Conservation (phyloP, 2,113 vertebrate genomes). For the Psittacula cyanocephala region DNA sequence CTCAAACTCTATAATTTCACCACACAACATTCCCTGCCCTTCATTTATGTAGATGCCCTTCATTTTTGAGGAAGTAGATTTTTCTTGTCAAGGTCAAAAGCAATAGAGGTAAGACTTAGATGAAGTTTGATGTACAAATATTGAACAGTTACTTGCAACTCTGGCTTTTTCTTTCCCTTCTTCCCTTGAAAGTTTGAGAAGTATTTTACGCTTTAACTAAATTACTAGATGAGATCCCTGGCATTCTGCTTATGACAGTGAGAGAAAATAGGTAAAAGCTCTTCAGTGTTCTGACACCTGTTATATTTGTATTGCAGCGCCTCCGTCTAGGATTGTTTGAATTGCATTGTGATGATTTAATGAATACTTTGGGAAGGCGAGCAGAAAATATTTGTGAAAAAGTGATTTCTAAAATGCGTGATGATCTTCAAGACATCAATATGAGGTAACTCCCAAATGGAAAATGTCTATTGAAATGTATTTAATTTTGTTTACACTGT, state of each 20-base stretch:
- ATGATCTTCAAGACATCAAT: conserved; percentile 79
- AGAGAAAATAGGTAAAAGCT: background rate
- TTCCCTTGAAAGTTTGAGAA: background rate
- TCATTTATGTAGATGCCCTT: background rate
- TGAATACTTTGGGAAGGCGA: conserved; percentile 76
- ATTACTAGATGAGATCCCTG: background rate
- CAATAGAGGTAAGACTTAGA: background rate
- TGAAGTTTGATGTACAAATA: background rate
- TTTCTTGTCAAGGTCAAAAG: background rate
- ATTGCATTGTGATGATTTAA: conserved; percentile 82
- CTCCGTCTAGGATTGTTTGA: conserved; percentile 87
- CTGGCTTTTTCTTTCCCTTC: background rate
- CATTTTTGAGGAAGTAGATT: background rate
- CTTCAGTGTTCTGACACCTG: background rate
- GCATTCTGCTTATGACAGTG: background rate
- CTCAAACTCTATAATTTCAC: background rate
- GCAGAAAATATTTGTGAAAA: conserved; percentile 77
- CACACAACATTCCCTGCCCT: background rate
- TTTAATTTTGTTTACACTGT: background rate
- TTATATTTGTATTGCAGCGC: conserved; percentile 64
- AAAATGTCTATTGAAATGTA: background rate
- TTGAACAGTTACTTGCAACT: background rate
- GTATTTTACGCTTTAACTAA: background rate
- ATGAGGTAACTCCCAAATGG: conserved; percentile 57
- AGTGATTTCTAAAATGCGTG: conserved; percentile 76